phyloP scores from a whole-genome alignment of 2,888 invertebrate species.

The Sphaeridia pumilis region DNA sequence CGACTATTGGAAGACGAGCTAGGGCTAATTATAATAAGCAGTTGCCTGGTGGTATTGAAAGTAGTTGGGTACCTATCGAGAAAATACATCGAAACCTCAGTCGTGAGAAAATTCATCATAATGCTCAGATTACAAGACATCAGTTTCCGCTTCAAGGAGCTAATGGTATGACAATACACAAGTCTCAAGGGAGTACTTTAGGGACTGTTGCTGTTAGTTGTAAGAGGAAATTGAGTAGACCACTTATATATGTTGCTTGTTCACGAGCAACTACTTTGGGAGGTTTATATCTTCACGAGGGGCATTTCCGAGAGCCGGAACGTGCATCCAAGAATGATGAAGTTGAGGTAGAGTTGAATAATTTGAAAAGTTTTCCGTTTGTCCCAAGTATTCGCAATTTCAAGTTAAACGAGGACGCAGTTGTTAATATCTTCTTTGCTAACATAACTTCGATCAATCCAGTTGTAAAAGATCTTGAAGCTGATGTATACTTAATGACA shows the following conservation, averaged over 20 bases:
- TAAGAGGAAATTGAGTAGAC: no score
- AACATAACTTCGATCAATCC: neutral
- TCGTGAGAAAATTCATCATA: neutral
- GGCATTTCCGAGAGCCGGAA: neutral
- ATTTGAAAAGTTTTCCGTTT: neutral
- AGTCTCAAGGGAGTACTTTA: neutral
- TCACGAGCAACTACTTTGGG: neutral
- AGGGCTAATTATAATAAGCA: neutral
- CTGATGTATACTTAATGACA: neutral
- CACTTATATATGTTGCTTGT: conserved; percentile 1
- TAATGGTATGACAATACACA: neutral
- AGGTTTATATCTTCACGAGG: neutral
- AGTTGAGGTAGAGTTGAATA: neutral
- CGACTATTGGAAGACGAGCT: neutral
- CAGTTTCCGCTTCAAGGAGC: neutral
- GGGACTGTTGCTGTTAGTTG: neutral
- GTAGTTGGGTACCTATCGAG: neutral
- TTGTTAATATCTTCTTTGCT: neutral
- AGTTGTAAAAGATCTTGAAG: neutral
- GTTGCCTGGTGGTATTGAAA: neutral
- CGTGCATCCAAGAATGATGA: neutral
- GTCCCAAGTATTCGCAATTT: neutral
- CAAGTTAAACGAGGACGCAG: neutral
- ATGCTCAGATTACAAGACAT: neutral
- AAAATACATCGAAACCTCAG: neutral